A percentile compares a stretch with the other conserved stretches of the same genome.
These are phyloP conservation scores for Leptestheria dahalacensis DNA, from an alignment of 1,140 invertebrate genomes.

Conservation along the genomic window DNA sequence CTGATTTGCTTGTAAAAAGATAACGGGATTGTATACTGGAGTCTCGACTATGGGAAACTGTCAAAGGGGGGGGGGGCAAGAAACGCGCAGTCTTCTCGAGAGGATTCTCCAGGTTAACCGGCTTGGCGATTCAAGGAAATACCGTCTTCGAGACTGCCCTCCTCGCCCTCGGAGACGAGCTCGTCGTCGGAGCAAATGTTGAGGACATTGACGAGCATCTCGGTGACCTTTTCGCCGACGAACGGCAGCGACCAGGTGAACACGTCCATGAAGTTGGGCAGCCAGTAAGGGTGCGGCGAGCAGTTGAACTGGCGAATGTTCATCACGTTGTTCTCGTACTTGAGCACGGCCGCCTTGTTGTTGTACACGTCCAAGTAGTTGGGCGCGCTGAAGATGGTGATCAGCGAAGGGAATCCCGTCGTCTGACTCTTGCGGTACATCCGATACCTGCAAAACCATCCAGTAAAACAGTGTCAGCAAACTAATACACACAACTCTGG, in stretches of 20 bases:
- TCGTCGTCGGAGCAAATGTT: constrained; percentile 99
- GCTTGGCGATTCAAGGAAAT: background rate
- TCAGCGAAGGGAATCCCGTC: constrained; percentile 98
- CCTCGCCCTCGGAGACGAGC: constrained; percentile 91
- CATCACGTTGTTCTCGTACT: constrained; percentile 99
- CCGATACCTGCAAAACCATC: constrained; percentile 66
- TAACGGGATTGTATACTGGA: no score
- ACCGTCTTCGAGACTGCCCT: constrained; percentile 34
- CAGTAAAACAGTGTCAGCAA: background rate
- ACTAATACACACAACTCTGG: background rate
- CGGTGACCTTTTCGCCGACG: constrained; percentile 99
- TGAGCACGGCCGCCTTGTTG: constrained; percentile 99
- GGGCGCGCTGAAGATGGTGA: constrained; percentile 99
- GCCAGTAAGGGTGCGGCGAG: constrained; percentile 99
- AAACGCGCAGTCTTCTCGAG: background rate
- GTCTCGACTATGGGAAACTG: no score
- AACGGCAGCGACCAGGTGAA: constrained; percentile 99
- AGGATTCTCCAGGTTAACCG: background rate
- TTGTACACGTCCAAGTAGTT: constrained; percentile 99
- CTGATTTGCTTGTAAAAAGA: no score
- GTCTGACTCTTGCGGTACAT: constrained; percentile 99
- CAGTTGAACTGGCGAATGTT: constrained; percentile 99
- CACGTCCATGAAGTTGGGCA: constrained; percentile 99
- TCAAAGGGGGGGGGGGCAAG: no score
- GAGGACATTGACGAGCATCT: constrained; percentile 99